Percentiles rank a stretch among this genome's conserved stretches.
Evolutionary conservation across 2,113 vertebrate genomes (phyloP).

Genomic region (Nipponia nippon): DNA sequence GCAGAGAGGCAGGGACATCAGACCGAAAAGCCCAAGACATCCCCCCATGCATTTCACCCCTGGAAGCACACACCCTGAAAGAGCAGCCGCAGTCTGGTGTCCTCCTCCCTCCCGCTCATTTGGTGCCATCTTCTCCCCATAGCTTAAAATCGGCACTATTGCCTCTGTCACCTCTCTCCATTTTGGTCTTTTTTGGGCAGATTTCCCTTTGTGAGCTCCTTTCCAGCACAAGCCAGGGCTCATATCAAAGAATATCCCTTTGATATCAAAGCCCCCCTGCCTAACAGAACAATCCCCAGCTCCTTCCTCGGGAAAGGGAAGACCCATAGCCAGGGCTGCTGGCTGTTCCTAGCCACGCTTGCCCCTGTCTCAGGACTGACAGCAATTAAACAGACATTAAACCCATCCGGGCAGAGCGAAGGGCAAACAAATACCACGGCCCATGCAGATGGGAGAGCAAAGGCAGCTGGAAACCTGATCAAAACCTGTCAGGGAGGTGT

Average conservation of each 20-base stretch:
- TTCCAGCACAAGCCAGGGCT: neutral
- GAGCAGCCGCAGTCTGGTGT: neutral
- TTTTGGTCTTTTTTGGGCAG: neutral
- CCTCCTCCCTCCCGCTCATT: neutral
- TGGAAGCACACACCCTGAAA: neutral
- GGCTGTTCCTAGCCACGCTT: neutral
- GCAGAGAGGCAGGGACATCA: neutral
- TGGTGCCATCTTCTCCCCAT: neutral
- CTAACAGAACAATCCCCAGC: neutral
- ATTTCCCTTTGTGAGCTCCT: neutral
- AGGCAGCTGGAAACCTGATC: neutral
- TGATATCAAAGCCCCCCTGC: neutral
- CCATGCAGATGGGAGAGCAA: rapidly evolving
- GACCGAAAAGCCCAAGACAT: neutral
- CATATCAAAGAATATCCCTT: neutral
- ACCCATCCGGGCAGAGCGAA: neutral
- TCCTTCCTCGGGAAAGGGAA: neutral
- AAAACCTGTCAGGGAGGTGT: neutral
- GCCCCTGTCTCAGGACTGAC: neutral
- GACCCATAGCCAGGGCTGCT: neutral
- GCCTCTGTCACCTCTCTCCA: neutral
- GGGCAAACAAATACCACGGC: neutral
- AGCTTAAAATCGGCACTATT: neutral
- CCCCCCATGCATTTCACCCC: neutral
- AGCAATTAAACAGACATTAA: neutral